A percentile compares a stretch with the other conserved stretches of the same genome.
Evolutionary conservation across 2,797 vertebrate species (phyloP).

Genomic region (Linurgus olivaceus): DNA sequence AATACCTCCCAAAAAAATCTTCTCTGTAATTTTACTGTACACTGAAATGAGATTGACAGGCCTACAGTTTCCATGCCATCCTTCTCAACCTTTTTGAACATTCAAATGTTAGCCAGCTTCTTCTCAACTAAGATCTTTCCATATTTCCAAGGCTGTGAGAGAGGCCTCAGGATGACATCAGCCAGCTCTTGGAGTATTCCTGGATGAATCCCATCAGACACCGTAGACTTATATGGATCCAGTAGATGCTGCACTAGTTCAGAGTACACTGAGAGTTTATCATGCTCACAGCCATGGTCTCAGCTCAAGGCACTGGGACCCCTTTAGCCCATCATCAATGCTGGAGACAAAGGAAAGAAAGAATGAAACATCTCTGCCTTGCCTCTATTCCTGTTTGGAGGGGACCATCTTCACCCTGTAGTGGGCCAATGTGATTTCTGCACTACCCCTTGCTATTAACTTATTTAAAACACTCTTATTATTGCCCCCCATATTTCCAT

Average conservation of each 20-base stretch:
- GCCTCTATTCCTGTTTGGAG: neutral
- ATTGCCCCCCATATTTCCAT: neutral
- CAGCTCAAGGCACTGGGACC: neutral
- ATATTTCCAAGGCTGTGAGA: neutral
- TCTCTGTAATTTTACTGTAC: neutral
- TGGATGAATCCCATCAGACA: neutral
- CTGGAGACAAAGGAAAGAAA: neutral
- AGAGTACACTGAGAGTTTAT: neutral
- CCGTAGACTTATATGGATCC: neutral
- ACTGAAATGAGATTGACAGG: neutral
- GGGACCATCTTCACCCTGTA: neutral
- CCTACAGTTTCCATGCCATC: neutral
- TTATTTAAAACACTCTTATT: neutral
- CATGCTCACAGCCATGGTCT: neutral
- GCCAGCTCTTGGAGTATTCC: neutral
- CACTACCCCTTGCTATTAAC: neutral
- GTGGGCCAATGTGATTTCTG: fast-evolving
- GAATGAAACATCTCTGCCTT: neutral
- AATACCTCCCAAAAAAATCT: neutral
- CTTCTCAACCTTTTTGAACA: neutral
- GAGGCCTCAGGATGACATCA: neutral
- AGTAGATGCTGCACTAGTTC: neutral
- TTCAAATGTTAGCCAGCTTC: neutral
- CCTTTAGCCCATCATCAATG: neutral
- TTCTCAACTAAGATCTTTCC: neutral